A percentile compares a stretch with the other conserved stretches of the same genome.
Evolutionary conservation across 2,113 vertebrate species (phyloP).

Genomic region (Clarias gariepinus): DNA sequence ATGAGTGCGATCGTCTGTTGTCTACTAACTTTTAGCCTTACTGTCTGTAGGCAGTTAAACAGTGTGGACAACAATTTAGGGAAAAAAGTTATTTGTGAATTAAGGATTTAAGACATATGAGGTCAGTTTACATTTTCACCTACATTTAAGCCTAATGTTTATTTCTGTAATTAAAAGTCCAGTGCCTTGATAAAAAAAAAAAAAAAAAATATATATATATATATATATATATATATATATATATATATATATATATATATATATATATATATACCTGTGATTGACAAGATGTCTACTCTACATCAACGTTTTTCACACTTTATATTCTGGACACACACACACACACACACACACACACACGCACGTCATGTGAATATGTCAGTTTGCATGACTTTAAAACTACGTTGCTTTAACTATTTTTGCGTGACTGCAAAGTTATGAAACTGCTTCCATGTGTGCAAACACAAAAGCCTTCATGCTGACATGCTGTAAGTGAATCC

Average conservation of each 20-base stretch:
- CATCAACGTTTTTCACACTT: neutral
- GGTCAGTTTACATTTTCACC: neutral
- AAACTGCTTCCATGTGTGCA: slow-evolving; percentile 57
- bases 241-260: too few relatives aligned
- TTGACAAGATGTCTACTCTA: neutral
- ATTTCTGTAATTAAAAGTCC: neutral
- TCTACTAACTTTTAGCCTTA: neutral
- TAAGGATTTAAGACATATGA: neutral
- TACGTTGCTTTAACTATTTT: slow-evolving; percentile 30
- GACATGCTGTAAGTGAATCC: slow-evolving; percentile 47
- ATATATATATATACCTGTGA: neutral
- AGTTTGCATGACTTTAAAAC: slow-evolving; percentile 20
- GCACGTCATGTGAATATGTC: neutral
- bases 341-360: slow-evolving; percentile 16
- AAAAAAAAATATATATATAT: too few relatives aligned
- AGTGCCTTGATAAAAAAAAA: neutral
- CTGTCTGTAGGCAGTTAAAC: neutral
- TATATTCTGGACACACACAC: neutral
- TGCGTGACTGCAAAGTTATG: slow-evolving; percentile 27
- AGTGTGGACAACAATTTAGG: neutral
- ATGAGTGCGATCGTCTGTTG: neutral
- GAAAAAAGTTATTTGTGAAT: neutral
- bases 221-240: too few relatives aligned
- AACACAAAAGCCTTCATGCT: slow-evolving; percentile 37
- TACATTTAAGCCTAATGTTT: neutral